Evolutionary conservation across 2,888 invertebrate species (phyloP).

Genomic region (Phaedon cochleariae): DNA sequence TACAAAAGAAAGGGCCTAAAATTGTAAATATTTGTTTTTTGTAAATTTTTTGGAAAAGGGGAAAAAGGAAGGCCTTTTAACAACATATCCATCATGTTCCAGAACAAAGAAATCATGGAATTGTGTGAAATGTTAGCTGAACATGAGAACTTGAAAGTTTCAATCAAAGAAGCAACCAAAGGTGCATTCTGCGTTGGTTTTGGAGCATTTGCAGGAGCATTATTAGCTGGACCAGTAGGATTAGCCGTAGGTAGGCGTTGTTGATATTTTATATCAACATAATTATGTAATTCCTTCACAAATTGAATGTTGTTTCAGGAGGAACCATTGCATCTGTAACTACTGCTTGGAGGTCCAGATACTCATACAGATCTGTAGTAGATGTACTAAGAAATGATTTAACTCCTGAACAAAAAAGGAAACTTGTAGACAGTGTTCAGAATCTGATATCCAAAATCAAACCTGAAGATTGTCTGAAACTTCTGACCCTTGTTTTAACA

Average conservation of each 20-base stretch:
- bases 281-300: too few relatives aligned
- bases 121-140: slow-evolving; percentile 53
- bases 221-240: slow-evolving; percentile 59
- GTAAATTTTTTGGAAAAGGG: too few relatives aligned
- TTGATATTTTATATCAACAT: background rate
- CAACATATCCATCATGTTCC: slow-evolving; percentile 5
- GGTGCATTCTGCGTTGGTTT: slow-evolving; percentile 55
- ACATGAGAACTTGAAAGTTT: slow-evolving; percentile 54
- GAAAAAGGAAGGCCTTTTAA: too few relatives aligned
- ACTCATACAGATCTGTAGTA: slow-evolving; percentile 56
- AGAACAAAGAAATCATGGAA: slow-evolving; percentile 46
- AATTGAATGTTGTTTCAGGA: slow-evolving; percentile 47
- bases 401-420: slow-evolving; percentile 48
- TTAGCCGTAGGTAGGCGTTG: slow-evolving; percentile 55
- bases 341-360: slow-evolving; percentile 47
- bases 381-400: slow-evolving; percentile 42
- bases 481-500: slow-evolving; percentile 45
- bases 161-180: slow-evolving; percentile 54
- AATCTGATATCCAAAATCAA: slow-evolving; percentile 44
- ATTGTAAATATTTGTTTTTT: too few relatives aligned
- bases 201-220: slow-evolving; percentile 55
- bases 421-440: slow-evolving; percentile 44
- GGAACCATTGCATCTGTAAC: slow-evolving; percentile 53
- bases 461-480: slow-evolving; percentile 46
- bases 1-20: too few relatives aligned